Evolutionary conservation across 2,113 vertebrate species (phyloP), one percentile per base, ranked within the genome.

Genomic region (Limnothrissa miodon): DNA sequence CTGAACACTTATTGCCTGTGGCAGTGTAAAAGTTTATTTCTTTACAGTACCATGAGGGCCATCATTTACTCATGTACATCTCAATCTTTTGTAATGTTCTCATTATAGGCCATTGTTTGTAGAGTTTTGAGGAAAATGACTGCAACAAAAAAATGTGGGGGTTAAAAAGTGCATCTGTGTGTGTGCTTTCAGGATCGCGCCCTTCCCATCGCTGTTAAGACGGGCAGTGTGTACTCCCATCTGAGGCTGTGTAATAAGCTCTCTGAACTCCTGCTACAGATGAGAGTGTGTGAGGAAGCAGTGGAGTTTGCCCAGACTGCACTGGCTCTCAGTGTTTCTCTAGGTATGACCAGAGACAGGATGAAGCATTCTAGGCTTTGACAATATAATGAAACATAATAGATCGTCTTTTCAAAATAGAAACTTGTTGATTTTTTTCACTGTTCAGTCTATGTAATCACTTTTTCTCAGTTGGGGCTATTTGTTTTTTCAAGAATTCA

Each of bases 191-290:
- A 99, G 98, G 98, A 99, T 87, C 93, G 92, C 36, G 98, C 97
- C 0, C 94, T 99, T 84, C 97, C 98, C 0, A 94, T 99, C 39
- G 96, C 98, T 0, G 66, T 93, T 81, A 94, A 95, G 87, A 95
- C 84, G 0, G 93, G 91, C 78, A 93, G 93, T 80, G 79, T 89
- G 66, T 89, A 4, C 13, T 92, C 91, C 0, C 95, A 96, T 86
- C 95, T 99, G 33, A 92, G 96, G 29, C 83, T 99, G 21, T 96
- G 93, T 83, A 98, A 99, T 88, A 99, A 99, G 39, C 90, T 99
- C 88, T 92, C 91, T 13, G 96, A 96, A 0, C 82, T 98, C 51
- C 91, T 99, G 88, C 89, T 94, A 1, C 86, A 85, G 3, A 91
- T 96, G 86, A 93, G 94, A 86, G 46, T 4, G 0, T 95, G 94